Evolutionary conservation across 2,797 vertebrate genomes (phyloP).

Genomic region (Eleutherodactylus coqui): DNA sequence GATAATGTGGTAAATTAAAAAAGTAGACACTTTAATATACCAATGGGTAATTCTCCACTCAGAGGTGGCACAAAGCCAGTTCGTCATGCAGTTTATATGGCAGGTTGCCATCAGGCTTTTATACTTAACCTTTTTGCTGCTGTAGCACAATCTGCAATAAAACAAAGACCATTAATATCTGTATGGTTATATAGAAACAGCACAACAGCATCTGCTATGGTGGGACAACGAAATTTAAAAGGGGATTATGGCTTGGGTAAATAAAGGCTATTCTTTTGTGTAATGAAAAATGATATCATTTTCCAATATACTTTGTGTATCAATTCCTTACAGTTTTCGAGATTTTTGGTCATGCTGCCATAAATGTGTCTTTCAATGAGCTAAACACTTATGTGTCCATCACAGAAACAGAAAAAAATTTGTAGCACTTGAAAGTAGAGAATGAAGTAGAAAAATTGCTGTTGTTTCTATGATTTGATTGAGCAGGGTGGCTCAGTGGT

Average conservation of each 20-base stretch:
- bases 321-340: too few relatives aligned
- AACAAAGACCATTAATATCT: slow-evolving; percentile 2
- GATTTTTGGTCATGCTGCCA: too few relatives aligned
- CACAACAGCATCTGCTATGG: background rate
- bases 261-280: background rate
- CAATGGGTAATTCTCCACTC: slow-evolving; percentile 68
- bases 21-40: slow-evolving; percentile 71
- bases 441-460: too few relatives aligned
- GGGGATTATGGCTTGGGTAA: background rate
- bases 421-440: too few relatives aligned
- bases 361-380: too few relatives aligned
- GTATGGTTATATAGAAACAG: background rate
- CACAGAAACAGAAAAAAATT: too few relatives aligned
- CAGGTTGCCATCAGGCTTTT: slow-evolving; percentile 58
- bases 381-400: too few relatives aligned
- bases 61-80: slow-evolving; percentile 65
- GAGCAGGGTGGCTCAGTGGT: too few relatives aligned
- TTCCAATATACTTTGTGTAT: too few relatives aligned
- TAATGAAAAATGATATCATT: too few relatives aligned
- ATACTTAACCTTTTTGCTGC: slow-evolving; percentile 49
- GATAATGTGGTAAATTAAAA: slow-evolving; percentile 73
- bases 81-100: slow-evolving; percentile 65
- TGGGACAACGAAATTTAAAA: background rate
- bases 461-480: too few relatives aligned
- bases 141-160: background rate